These are phyloP conservation scores for Synanthedon andrenaeformis DNA, from an alignment of 2,888 invertebrate species.

Conservation along the genomic window DNA sequence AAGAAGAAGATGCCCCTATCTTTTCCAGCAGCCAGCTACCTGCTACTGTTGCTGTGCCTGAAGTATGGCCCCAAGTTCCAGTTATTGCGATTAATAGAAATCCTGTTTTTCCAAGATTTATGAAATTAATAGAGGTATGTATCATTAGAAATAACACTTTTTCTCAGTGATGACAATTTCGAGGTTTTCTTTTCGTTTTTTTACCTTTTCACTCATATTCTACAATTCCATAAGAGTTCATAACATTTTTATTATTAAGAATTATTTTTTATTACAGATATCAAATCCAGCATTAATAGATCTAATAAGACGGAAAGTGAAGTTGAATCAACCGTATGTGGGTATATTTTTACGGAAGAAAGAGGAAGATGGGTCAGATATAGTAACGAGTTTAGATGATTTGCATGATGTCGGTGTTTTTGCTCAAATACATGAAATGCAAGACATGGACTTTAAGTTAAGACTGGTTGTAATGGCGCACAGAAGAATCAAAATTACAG, in stretches of 20 bases:
- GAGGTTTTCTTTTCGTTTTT: not conserved
- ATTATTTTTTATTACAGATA: conserved; percentile 68
- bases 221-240: too few relatives aligned
- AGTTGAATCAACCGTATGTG: conserved; percentile 95
- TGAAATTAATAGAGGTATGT: conserved; percentile 92
- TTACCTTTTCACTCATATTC: too few relatives aligned
- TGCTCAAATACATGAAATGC: conserved; percentile 97
- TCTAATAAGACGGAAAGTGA: conserved; percentile 91
- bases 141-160: not conserved
- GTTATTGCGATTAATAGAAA: conserved; percentile 93
- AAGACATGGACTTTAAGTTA: conserved; percentile 91
- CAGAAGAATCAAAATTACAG: conserved; percentile 84
- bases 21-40: conserved; percentile 74
- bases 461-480: conserved; percentile 96
- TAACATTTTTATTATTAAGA: too few relatives aligned
- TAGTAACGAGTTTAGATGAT: conserved; percentile 86
- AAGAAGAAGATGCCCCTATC: conserved; percentile 57
- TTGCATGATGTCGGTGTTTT: conserved; percentile 94
- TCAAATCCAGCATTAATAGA: conserved; percentile 89
- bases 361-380: conserved; percentile 88
- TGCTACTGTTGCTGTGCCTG: conserved; percentile 93
- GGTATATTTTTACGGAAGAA: conserved; percentile 96
- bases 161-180: not conserved
- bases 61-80: conserved; percentile 96
- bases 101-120: conserved; percentile 97